Conservation (phyloP, 1,140 invertebrate genomes). For the Bathynomus jamesi region DNA sequence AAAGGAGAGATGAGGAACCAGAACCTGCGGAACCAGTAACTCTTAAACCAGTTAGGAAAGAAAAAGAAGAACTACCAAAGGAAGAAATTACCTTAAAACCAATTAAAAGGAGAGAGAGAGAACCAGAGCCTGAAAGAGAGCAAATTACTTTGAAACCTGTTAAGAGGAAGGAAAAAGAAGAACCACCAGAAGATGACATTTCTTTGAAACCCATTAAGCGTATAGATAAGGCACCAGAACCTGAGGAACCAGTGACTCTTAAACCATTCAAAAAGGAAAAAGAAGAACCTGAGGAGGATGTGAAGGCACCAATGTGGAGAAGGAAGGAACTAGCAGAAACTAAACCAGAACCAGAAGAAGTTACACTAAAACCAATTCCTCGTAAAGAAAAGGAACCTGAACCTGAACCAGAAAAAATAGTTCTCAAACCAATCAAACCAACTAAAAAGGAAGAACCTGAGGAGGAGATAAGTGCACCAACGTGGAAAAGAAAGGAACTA, state of each 20-base stretch:
- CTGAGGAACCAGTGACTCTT: conserved; percentile 12
- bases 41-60: conserved; percentile 20
- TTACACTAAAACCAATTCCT: conserved; percentile 14
- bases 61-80: conserved; percentile 1
- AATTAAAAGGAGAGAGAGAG: neutral
- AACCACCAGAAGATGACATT: conserved; percentile 13
- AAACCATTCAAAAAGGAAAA: conserved; percentile 7
- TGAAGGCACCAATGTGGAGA: no score
- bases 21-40: conserved; percentile 19
- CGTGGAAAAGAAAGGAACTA: no score
- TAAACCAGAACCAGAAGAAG: conserved; percentile 18
- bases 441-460: conserved; percentile 21
- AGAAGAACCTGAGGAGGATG: no score
- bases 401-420: conserved; percentile 16
- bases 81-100: conserved; percentile 13
- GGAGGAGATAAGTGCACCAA: no score
- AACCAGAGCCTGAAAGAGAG: conserved; percentile 27
- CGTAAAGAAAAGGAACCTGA: conserved; percentile 12
- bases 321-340: conserved; percentile 14
- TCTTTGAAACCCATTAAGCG: conserved; percentile 12
- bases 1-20: conserved; percentile 6
- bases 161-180: conserved; percentile 10
- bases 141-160: conserved; percentile 21
- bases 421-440: no score
- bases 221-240: conserved; percentile 13